Evolutionary conservation across 1,140 invertebrate species (phyloP).

Genomic region (Triops cancriformis): DNA sequence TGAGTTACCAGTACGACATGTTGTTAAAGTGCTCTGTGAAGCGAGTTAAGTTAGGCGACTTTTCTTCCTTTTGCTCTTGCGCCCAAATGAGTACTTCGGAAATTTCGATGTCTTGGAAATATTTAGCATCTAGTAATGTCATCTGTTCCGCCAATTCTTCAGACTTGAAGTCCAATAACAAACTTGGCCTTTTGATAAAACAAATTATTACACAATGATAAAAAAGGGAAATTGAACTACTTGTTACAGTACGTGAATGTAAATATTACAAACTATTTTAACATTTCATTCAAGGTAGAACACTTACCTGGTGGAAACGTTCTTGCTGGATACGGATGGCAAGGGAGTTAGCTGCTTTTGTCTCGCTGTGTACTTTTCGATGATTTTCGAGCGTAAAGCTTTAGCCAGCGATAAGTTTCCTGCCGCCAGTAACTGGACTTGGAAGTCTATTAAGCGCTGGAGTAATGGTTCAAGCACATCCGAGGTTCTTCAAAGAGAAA

Average conservation of each 20-base stretch:
- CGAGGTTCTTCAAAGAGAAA: conserved; percentile 59
- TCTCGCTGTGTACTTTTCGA: conserved; percentile 67
- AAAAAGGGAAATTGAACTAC: no score
- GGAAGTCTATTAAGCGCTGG: conserved; percentile 76
- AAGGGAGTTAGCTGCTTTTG: conserved; percentile 42
- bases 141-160: conserved; percentile 92
- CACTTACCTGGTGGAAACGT: neutral
- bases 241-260: no score
- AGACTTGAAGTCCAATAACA: conserved; percentile 85
- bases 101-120: conserved; percentile 94
- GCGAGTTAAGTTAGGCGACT: conserved; percentile 87
- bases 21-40: conserved; percentile 99
- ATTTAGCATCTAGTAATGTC: conserved; percentile 88
- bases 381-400: conserved; percentile 74
- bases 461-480: conserved; percentile 69
- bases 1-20: conserved; percentile 85
- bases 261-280: conserved; percentile 15
- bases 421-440: conserved; percentile 74
- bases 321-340: conserved; percentile 32
- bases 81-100: conserved; percentile 96
- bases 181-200: conserved; percentile 50
- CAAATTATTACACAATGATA: neutral
- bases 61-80: conserved; percentile 91
- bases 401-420: conserved; percentile 78
- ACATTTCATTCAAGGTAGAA: neutral